Evolutionary conservation across 2,797 vertebrate genomes (phyloP).

Genomic region (Melanotaenia nigrans): DNA sequence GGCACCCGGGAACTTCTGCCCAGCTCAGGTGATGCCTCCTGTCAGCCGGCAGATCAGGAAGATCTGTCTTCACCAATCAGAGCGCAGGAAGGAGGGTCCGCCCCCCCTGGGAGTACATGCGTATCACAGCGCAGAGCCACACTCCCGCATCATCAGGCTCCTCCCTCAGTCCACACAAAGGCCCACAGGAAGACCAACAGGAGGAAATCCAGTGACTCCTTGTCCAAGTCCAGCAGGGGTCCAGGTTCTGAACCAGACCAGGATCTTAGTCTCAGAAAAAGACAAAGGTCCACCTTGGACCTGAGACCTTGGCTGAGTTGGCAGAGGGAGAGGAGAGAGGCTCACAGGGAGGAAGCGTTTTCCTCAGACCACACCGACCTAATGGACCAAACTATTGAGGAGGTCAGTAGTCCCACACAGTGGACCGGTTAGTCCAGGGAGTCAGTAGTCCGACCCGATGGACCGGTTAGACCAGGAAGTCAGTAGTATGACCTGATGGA

Average conservation of each 20-base stretch:
- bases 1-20: slow-evolving; percentile 68
- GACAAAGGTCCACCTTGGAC: slow-evolving; percentile 3
- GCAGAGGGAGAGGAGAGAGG: slow-evolving; percentile 58
- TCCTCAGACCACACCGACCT: slow-evolving; percentile 61
- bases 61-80: background rate
- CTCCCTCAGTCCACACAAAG: slow-evolving; percentile 71
- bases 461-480: no score
- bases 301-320: slow-evolving; percentile 44
- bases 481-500: no score
- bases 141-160: background rate
- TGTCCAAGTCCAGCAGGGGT: slow-evolving; percentile 14
- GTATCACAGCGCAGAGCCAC: background rate
- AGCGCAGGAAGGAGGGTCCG: background rate
- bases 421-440: no score
- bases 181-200: slow-evolving; percentile 81
- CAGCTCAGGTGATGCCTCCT: slow-evolving; percentile 68
- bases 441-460: no score
- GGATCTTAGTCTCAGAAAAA: background rate
- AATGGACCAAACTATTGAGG: slow-evolving; percentile 83
- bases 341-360: slow-evolving; percentile 51
- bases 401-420: slow-evolving; percentile 48
- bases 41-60: slow-evolving; percentile 36
- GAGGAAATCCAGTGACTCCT: slow-evolving; percentile 70
- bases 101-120: background rate
- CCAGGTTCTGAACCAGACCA: background rate